Base-by-base conservation (phyloP, 35 echinoderm and acorn worm genomes). In the Acanthaster planci region DNA sequence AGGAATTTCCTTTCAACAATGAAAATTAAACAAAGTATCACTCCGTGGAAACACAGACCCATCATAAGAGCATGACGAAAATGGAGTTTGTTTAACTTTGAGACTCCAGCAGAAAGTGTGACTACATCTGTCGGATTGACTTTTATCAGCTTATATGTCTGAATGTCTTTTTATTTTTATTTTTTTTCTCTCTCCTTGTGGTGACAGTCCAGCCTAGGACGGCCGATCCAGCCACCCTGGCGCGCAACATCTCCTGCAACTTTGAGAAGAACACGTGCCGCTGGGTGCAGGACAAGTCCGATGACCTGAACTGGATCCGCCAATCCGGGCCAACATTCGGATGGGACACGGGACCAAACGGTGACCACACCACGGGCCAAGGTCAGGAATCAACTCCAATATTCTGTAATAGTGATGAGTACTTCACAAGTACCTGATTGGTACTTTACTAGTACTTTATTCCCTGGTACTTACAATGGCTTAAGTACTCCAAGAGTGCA, bases 251-350 rank as follows among this genome's bases (percentile, higher is more conserved):
- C 26, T 58, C 81, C 29, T 97, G 95, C 85, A 53, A 90, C 60
- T 97, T 93, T 86, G 95, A 97, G 56, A 32, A 83, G 8, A 82
- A 90, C 50, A 59, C 84, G 36, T 97, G 95, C 52, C 58, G 67
- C 5, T 97, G 95, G 95, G 30, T 80, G 2, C 91, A 97, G 27
- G 95, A 85, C 38, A 36, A 10, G 2, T 27, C 38, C 14, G 95
- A 97, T 82, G 89, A 88, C 67, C 91, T 99, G 78, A 89, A 94
- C 53, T 99, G 96, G 96, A 22, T 52, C 8, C 78, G 60, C n/a
- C 68, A 82, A 30, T 76, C 57, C 3, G 90, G 85, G 14, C 35
- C 27, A 0, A 85, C 89, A 7, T 68, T 50, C 14, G 29, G 32
- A 18, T 59, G 40, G 40, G 82, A 84, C 47, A 90, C 89, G 8